A percentile compares a stretch with the other conserved stretches of the same genome.
Conservation (phyloP, 2,888 invertebrate species). For the Cosmia trapezina region DNA sequence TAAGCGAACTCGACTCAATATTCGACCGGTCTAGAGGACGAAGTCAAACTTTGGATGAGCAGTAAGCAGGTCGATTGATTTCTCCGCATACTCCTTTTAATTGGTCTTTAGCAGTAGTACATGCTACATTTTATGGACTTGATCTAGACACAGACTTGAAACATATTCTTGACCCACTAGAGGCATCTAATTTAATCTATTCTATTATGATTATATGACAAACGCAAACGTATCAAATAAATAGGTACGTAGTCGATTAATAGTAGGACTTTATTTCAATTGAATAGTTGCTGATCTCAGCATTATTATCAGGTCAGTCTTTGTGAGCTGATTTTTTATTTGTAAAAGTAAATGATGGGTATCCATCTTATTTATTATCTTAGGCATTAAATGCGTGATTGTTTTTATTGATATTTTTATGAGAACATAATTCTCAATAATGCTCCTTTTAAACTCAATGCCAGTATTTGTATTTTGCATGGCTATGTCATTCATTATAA, state of each 20-base stretch:
- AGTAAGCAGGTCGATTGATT: not conserved
- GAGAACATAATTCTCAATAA: conserved; percentile 81
- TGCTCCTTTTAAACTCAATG: conserved; percentile 43
- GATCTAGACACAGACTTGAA: conserved; percentile 16
- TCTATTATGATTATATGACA: not conserved
- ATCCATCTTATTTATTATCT: conserved; percentile 60
- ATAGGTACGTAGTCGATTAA: conserved; percentile 19
- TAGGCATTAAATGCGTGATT: conserved; percentile 82
- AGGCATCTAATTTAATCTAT: conserved; percentile 43
- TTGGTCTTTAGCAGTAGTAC: not conserved
- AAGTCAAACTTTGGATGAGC: not conserved
- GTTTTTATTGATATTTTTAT: conserved; percentile 70
- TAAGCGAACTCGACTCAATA: too few relatives aligned
- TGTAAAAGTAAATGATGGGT: conserved; percentile 23
- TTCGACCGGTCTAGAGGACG: not conserved
- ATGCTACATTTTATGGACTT: conserved; percentile 9
- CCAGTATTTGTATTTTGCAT: conserved; percentile 43
- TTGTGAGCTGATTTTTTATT: conserved; percentile 18
- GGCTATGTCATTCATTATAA: conserved; percentile 36
- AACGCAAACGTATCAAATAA: conserved; percentile 28
- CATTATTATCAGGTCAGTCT: conserved; percentile 6
- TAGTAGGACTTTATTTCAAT: conserved; percentile 23
- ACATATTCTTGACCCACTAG: conserved; percentile 19
- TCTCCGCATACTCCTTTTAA: not conserved
- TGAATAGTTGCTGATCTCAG: conserved; percentile 40